Conservation (phyloP, 2,888 invertebrate species). For the Lasioglossum lativentre region DNA sequence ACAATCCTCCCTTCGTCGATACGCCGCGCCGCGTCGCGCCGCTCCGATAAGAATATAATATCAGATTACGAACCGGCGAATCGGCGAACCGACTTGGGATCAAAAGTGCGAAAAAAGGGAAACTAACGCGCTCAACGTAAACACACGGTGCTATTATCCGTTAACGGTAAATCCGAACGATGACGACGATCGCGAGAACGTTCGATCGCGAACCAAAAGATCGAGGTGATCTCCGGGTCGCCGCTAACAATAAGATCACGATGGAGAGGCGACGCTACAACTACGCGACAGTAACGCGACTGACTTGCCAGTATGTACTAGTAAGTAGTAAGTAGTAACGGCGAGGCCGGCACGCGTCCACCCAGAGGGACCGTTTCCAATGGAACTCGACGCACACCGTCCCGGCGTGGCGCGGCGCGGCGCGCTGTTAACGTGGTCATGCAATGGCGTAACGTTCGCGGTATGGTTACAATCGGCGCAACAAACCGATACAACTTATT, state of each 20-base stretch:
- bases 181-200: constrained; percentile 15
- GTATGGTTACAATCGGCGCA: background rate
- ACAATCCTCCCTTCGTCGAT: too few species aligned
- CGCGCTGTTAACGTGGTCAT: background rate
- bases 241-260: constrained; percentile 21
- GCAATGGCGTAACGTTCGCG: constrained; percentile 12
- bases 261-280: constrained; percentile 50
- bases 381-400: constrained; percentile 34
- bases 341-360: constrained; percentile 32
- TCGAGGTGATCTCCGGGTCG: constrained; percentile 38
- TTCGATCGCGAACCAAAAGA: constrained; percentile 56
- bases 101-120: too few species aligned
- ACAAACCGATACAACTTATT: background rate
- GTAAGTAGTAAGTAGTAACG: background rate
- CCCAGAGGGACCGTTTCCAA: constrained; percentile 28
- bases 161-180: too few species aligned
- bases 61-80: too few species aligned
- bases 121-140: too few species aligned
- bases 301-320: constrained; percentile 42
- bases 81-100: too few species aligned
- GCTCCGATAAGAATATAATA: too few species aligned
- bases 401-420: background rate
- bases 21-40: too few species aligned
- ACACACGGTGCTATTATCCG: too few species aligned
- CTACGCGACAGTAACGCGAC: constrained; percentile 54